Evolutionary conservation across 2,797 vertebrate genomes (phyloP).

Genomic region (Sebastes miniatus): DNA sequence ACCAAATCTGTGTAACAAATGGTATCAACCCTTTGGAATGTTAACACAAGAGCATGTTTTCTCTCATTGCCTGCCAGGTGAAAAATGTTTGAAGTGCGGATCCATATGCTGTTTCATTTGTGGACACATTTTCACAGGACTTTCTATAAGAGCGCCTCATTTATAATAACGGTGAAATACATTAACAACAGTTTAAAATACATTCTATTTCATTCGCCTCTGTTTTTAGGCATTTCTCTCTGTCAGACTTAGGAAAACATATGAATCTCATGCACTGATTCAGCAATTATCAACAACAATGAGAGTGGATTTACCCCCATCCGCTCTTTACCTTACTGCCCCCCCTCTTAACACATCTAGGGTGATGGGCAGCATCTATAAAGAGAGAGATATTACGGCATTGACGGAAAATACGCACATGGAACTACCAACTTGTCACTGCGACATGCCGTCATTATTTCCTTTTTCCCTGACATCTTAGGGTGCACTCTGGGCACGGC

Average conservation of each 20-base stretch:
- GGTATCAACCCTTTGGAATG: neutral
- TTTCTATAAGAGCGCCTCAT: neutral
- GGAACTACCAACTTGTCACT: constrained; percentile 33
- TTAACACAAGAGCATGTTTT: neutral
- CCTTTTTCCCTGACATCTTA: constrained; percentile 26
- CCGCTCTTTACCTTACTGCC: neutral
- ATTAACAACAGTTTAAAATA: neutral
- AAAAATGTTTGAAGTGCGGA: neutral
- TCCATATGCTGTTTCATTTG: neutral
- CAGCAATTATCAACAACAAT: neutral
- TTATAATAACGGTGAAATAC: neutral
- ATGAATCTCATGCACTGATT: neutral
- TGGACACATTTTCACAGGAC: neutral
- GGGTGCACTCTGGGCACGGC: constrained; percentile 25
- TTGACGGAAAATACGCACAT: constrained; percentile 19
- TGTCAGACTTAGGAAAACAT: no score
- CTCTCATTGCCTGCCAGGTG: neutral
- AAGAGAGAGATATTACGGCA: constrained; percentile 15
- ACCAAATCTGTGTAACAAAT: no score
- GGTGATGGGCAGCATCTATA: neutral
- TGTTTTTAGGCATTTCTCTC: no score
- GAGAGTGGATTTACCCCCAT: neutral
- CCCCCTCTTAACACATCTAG: neutral
- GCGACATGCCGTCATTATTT: constrained; percentile 11
- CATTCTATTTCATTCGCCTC: neutral